Base-by-base conservation (phyloP, 23 tunicate species). In the Diplosoma virens region DNA sequence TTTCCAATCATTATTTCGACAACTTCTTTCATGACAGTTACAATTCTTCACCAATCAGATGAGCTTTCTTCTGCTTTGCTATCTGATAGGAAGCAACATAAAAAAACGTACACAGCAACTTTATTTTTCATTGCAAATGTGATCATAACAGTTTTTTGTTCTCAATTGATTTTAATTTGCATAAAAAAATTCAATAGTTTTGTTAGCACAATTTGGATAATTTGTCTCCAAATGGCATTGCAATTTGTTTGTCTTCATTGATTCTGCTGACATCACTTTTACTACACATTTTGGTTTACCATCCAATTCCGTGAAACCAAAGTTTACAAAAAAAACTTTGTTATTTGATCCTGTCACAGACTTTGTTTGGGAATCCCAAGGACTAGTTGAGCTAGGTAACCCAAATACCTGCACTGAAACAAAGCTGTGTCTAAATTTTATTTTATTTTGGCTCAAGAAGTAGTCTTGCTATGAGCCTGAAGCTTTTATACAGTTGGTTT, bases 101-200 rank as follows among this genome's bases (percentile, higher is more conserved):
- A 7, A 41, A n/a, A 41, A 41, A 14, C 50, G 50, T 41, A 41
- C 50, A 41, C 14, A 41, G 78, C 78, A 47, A 47, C 47, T 72
- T 47, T 72, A 47, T 72, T 47, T 72, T 47, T 20, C 24, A 61
- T 30, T 31, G 69, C 30, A 29, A 76, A 76, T 76, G 29, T 50
- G 58, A 27, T 76, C 68, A 56, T 56, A 58, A 27, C 45, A 66
- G 31, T 76, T 76, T 50, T 61, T 52, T 76, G 69, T 76, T 48
- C 81, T 76, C 47, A 76, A 76, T 76, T 27, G 69, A 76, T 6
- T 76, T 76, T 58, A 76, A 58, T 68, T 76, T 76, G 69, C 48
- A 28, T 76, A 24, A 76, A 76, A 72, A 72, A 76, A 76, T 76
- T 31, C 69, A 56, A 58, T 48, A 76, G 68, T 25, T 52, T 76